A percentile compares a stretch with the other conserved stretches of the same genome.
phyloP scores from a whole-genome alignment of 2,113 vertebrate species.

The Catharus fuscescens region DNA sequence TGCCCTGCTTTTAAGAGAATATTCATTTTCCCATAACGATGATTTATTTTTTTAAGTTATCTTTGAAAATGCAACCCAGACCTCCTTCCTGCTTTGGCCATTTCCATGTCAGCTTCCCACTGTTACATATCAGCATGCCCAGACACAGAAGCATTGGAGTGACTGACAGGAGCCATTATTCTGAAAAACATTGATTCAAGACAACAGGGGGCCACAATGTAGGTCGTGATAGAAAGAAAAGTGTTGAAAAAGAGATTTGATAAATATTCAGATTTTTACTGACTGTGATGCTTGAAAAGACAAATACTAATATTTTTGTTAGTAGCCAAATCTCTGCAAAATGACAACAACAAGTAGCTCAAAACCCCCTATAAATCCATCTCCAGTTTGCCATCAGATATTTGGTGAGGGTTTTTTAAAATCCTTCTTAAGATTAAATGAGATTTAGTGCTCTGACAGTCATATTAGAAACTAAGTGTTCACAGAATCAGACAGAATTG shows the following conservation, averaged over 20 bases:
- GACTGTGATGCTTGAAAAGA: background rate
- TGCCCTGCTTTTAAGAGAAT: background rate
- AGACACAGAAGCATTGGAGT: background rate
- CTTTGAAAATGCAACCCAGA: background rate
- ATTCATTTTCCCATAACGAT: background rate
- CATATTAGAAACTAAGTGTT: background rate
- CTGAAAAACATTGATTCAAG: background rate
- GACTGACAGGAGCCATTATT: background rate
- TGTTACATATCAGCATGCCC: background rate
- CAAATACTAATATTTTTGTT: background rate
- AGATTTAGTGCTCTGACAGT: background rate
- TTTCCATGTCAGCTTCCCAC: background rate
- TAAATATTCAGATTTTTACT: background rate
- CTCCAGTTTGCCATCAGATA: background rate
- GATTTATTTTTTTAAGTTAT: background rate
- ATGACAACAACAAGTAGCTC: background rate
- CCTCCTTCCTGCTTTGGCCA: background rate
- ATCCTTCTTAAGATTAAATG: background rate
- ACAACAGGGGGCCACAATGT: background rate
- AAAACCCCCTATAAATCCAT: background rate
- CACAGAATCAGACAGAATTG: background rate
- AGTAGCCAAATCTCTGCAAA: background rate
- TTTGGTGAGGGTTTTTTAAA: background rate
- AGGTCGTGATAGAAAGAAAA: background rate
- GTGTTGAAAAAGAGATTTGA: background rate